Percentiles rank a stretch among this genome's conserved stretches.
These are phyloP conservation scores for Andrena haemorrhoa DNA, from an alignment of 2,888 invertebrate genomes.

Conservation along the genomic window DNA sequence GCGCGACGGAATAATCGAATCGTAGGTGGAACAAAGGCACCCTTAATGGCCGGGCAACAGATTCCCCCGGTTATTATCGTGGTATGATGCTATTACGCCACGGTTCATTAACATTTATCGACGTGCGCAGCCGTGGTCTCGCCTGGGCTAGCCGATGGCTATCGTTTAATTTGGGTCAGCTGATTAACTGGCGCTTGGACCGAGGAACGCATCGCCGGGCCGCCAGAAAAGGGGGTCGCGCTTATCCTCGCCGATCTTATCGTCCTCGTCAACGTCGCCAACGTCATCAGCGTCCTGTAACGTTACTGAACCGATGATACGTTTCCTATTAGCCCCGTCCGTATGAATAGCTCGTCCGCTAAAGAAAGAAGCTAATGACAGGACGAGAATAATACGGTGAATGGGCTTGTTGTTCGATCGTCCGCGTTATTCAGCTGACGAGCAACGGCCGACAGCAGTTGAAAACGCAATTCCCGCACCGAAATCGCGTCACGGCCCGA, in stretches of 20 bases:
- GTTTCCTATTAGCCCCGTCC: conserved; percentile 32
- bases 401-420: conserved; percentile 13
- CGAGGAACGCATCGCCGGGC: conserved; percentile 28
- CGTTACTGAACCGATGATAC: conserved; percentile 53
- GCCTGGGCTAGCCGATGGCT: conserved; percentile 64
- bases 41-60: conserved; percentile 53
- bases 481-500: too few species aligned
- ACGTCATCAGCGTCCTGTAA: conserved; percentile 57
- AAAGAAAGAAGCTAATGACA: conserved; percentile 10
- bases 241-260: conserved; percentile 63
- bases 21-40: conserved; percentile 69
- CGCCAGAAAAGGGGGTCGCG: conserved; percentile 47
- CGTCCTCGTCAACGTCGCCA: conserved; percentile 55
- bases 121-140: conserved; percentile 66
- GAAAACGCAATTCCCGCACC: too few species aligned
- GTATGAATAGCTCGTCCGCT: neutral
- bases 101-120: conserved; percentile 74
- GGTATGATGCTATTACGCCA: conserved; percentile 57
- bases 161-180: conserved; percentile 74
- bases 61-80: conserved; percentile 60
- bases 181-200: conserved; percentile 67
- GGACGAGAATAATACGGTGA: conserved; percentile 23
- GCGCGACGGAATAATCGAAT: conserved; percentile 39
- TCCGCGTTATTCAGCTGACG: conserved; percentile 7
- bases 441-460: neutral